phyloP scores from a whole-genome alignment of 2,797 vertebrate species.

The Heterohyrax brucei region DNA sequence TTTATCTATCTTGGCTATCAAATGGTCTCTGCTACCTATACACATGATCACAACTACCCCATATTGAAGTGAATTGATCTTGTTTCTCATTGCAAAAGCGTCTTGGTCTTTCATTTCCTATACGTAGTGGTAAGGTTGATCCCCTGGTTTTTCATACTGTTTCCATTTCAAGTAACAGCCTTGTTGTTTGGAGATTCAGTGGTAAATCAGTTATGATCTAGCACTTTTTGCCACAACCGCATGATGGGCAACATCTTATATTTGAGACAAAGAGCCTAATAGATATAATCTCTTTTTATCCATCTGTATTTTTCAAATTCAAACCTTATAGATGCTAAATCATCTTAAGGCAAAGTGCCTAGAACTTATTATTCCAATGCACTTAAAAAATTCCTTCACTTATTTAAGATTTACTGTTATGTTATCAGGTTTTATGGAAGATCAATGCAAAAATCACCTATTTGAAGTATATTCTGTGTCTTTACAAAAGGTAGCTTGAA shows the following conservation, averaged over 20 bases:
- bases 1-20: background rate
- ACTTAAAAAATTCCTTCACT: constrained; percentile 74
- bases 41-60: background rate
- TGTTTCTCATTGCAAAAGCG: constrained; percentile 35
- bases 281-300: constrained; percentile 36
- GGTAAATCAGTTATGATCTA: constrained; percentile 42
- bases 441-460: constrained; percentile 80
- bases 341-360: constrained; percentile 75
- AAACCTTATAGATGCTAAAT: constrained; percentile 71
- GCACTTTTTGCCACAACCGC: constrained; percentile 12
- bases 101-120: background rate
- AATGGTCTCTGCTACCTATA: background rate
- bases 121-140: background rate
- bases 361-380: constrained; percentile 69
- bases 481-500: constrained; percentile 76
- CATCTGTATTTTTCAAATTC: constrained; percentile 72
- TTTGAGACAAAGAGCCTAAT: constrained; percentile 64
- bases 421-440: constrained; percentile 77
- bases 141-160: background rate
- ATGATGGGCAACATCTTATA: constrained; percentile 47
- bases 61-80: background rate
- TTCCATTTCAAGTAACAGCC: background rate
- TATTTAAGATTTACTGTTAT: constrained; percentile 78
- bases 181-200: constrained; percentile 51
- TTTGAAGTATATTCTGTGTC: constrained; percentile 76